Percentiles rank a stretch among this genome's conserved stretches.
Evolutionary conservation across 2,113 vertebrate genomes (phyloP).

Genomic region (Spermophilus dauricus): DNA sequence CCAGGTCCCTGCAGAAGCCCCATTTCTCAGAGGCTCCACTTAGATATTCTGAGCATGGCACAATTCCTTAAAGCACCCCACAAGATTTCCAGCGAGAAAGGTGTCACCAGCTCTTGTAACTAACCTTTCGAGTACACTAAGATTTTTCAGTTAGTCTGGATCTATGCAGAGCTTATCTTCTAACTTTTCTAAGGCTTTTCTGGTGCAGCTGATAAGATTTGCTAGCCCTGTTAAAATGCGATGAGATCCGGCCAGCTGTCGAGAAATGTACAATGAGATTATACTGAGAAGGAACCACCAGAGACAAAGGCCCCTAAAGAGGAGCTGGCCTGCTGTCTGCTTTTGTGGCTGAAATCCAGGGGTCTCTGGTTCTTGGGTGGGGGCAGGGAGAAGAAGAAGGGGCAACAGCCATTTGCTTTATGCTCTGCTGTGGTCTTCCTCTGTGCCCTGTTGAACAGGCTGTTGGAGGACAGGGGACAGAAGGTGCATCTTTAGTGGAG

Average conservation of each 20-base stretch:
- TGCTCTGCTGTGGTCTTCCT: background rate
- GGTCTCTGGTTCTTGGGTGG: constrained; percentile 17
- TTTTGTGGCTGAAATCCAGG: constrained; percentile 66
- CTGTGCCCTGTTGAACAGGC: background rate
- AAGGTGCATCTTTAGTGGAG: background rate
- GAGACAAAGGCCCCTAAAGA: constrained; percentile 79
- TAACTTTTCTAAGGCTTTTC: constrained; percentile 71
- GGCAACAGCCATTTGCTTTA: constrained; percentile 33
- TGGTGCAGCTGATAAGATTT: constrained; percentile 72
- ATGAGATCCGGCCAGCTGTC: constrained; percentile 81
- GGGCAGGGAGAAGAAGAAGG: constrained; percentile 35
- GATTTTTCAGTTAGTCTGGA: constrained; percentile 49
- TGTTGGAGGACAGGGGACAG: background rate
- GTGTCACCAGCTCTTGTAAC: constrained; percentile 5
- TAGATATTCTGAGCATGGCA: background rate
- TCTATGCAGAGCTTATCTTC: constrained; percentile 62
- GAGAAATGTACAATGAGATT: constrained; percentile 74
- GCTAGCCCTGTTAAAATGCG: constrained; percentile 64
- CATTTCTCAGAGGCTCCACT: background rate
- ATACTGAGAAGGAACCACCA: constrained; percentile 63
- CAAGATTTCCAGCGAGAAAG: background rate
- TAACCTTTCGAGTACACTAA: background rate
- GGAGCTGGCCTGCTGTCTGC: constrained; percentile 69
- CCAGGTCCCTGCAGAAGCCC: background rate
- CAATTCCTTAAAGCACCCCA: background rate